Evolutionary conservation across 2,113 vertebrate genomes (phyloP).

Genomic region (Rousettus leschenaultii): DNA sequence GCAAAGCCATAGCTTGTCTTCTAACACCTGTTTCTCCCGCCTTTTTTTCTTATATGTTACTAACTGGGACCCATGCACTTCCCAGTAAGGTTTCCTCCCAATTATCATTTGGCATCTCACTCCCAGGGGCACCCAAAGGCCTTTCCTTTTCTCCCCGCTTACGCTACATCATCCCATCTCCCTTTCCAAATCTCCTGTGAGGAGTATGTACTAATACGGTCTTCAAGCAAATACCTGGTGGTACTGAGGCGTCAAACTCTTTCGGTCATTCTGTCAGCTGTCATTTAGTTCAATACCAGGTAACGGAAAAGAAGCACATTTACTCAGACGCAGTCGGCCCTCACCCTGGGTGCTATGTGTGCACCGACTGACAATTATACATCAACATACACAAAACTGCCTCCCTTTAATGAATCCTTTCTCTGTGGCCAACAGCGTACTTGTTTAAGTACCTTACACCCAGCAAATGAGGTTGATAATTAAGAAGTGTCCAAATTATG

Average conservation of each 20-base stretch:
- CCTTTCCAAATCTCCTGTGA: neutral
- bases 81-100: neutral
- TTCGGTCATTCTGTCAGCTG: constrained; percentile 5
- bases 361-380: neutral
- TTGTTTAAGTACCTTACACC: neutral
- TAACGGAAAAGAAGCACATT: neutral
- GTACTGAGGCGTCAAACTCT: neutral
- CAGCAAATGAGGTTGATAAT: constrained; percentile 3
- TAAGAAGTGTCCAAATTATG: constrained; percentile 51
- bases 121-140: neutral
- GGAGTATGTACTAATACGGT: neutral
- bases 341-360: neutral
- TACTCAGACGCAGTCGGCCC: neutral
- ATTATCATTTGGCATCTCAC: fast-evolving
- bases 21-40: neutral
- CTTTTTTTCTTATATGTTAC: neutral
- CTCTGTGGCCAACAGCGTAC: neutral
- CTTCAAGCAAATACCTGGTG: neutral
- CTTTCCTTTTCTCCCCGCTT: neutral
- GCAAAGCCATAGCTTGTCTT: neutral
- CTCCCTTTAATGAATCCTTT: constrained; percentile 23
- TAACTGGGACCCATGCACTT: neutral
- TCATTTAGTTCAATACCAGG: neutral
- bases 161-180: too few species aligned
- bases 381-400: neutral